Conservation (phyloP, 2,888 invertebrate species). For the Scaptomyza flava region DNA sequence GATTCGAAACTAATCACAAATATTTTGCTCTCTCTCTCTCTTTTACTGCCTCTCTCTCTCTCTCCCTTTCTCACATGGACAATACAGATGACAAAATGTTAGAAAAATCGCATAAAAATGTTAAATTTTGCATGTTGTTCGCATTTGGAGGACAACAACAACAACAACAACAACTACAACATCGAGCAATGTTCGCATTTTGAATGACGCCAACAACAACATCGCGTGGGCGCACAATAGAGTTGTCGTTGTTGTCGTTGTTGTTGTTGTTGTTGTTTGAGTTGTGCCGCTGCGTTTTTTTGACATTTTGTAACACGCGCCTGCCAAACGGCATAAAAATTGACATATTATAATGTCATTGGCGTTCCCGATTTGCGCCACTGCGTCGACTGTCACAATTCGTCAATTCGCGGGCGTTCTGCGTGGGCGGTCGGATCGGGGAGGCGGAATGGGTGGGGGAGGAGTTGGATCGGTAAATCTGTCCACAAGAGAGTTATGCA, state of each 20-base stretch:
- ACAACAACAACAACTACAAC: conserved; percentile 31
- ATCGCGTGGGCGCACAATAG: conserved; percentile 74
- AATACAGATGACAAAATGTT: conserved; percentile 54
- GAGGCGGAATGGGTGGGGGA: no score
- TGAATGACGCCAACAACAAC: conserved; percentile 52
- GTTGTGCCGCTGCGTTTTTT: conserved; percentile 71
- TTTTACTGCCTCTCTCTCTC: background rate
- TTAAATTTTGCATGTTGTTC: conserved; percentile 59
- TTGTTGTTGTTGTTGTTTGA: conserved; percentile 33
- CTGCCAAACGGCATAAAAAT: conserved; percentile 79
- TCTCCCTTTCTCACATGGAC: no score
- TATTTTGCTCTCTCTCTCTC: no score
- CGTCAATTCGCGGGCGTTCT: conserved; percentile 55
- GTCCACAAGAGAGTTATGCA: conserved; percentile 18
- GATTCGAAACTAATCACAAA: no score
- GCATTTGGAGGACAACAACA: conserved; percentile 46
- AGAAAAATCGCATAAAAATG: conserved; percentile 56
- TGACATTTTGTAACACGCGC: conserved; percentile 78
- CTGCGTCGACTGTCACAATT: conserved; percentile 68
- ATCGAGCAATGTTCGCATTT: conserved; percentile 35
- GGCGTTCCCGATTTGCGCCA: conserved; percentile 76
- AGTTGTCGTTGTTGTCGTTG: conserved; percentile 61
- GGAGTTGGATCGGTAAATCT: no score
- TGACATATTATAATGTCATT: conserved; percentile 81
- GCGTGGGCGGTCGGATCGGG: conserved; percentile 45